These are phyloP conservation scores for Philopedon plagiatum DNA, from an alignment of 2,888 invertebrate genomes.

Conservation along the genomic window DNA sequence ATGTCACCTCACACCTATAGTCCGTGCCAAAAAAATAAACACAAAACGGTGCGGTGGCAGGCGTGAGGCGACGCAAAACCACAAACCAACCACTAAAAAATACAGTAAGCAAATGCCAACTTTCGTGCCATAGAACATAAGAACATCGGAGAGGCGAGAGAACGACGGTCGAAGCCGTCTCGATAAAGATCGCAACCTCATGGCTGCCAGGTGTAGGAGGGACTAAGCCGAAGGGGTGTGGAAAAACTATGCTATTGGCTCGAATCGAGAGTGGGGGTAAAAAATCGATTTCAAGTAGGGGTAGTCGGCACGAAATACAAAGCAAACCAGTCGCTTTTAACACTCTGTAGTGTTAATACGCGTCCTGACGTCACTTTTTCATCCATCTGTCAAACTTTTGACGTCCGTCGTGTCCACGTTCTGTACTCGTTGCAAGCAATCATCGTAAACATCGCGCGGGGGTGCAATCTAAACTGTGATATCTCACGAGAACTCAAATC, in stretches of 20 bases:
- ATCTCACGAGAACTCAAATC: background rate
- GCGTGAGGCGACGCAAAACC: conserved; percentile 50
- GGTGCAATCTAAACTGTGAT: conserved; percentile 20
- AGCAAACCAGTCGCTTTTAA: conserved; percentile 59
- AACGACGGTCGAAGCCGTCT: conserved; percentile 49
- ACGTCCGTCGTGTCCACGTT: conserved; percentile 37
- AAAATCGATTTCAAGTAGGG: conserved; percentile 66
- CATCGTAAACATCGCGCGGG: conserved; percentile 26
- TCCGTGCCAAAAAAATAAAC: conserved; percentile 57
- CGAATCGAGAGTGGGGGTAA: conserved; percentile 55
- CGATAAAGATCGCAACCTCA: conserved; percentile 69
- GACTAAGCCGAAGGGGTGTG: conserved; percentile 59
- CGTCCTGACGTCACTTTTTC: conserved; percentile 37
- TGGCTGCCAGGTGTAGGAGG: conserved; percentile 68
- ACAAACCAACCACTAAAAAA: conserved; percentile 51
- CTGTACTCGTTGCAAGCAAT: conserved; percentile 9
- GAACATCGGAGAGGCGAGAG: conserved; percentile 50
- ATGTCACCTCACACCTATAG: conserved; percentile 46
- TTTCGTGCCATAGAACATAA: conserved; percentile 55
- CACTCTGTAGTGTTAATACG: conserved; percentile 55
- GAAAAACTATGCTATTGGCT: conserved; percentile 59
- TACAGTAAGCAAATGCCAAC: conserved; percentile 55
- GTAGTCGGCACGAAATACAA: conserved; percentile 57
- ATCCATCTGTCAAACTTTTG: conserved; percentile 41
- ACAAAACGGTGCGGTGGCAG: conserved; percentile 58